Evolutionary conservation across 2,888 invertebrate genomes (phyloP).

Genomic region (Pterostichus niger): DNA sequence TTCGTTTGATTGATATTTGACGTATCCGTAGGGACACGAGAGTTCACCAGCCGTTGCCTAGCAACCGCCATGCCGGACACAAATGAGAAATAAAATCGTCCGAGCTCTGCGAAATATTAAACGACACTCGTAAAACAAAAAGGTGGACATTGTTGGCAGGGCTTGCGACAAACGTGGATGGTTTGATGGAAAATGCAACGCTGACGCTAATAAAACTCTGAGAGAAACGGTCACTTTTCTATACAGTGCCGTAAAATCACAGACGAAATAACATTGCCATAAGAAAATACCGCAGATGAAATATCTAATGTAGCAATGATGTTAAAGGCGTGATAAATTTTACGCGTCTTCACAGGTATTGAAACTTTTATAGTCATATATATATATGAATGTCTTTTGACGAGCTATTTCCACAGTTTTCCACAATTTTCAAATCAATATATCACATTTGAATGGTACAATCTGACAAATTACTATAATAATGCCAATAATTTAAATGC

Average conservation of each 20-base stretch:
- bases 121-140: slow-evolving; percentile 59
- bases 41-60: slow-evolving; percentile 50
- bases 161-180: slow-evolving; percentile 4
- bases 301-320: slow-evolving; percentile 30
- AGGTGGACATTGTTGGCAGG: slow-evolving; percentile 1
- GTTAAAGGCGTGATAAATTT: slow-evolving; percentile 14
- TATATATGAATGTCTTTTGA: neutral
- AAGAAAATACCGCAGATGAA: slow-evolving; percentile 27
- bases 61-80: slow-evolving; percentile 55
- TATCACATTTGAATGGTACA: too few species aligned
- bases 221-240: neutral
- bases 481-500: too few species aligned
- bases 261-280: slow-evolving; percentile 17
- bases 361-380: slow-evolving; percentile 23
- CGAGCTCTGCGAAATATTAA: slow-evolving; percentile 55
- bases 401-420: neutral
- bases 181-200: slow-evolving; percentile 53
- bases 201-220: slow-evolving; percentile 43
- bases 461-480: too few species aligned
- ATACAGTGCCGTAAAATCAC: slow-evolving; percentile 53
- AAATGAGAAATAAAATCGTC: slow-evolving; percentile 63
- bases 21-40: slow-evolving; percentile 52
- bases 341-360: slow-evolving; percentile 28
- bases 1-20: slow-evolving; percentile 63
- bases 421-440: neutral